Base-by-base conservation (phyloP, 1,140 invertebrate genomes). In the Euura saliciscinereae region DNA sequence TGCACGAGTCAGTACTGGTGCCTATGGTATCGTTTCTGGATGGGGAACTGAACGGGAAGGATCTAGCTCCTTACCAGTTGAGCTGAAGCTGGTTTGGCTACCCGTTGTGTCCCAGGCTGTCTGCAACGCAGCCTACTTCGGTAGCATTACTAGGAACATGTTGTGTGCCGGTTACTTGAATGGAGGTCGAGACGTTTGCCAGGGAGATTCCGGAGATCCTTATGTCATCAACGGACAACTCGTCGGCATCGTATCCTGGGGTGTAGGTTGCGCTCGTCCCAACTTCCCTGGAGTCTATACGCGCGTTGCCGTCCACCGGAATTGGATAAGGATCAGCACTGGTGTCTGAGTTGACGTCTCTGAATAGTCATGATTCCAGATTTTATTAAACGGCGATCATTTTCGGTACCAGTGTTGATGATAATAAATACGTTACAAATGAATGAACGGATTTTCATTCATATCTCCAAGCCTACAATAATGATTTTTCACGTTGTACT, bases 161-260 rank as follows among this genome's bases (percentile, higher is more conserved):
- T 68, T 90, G 0, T 90, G 89, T 75, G 86, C 88, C 43, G 89
- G 88, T 6, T 81, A 81, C 43, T 5, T 75, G 4, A 65, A 84
- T 11, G 88, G 88, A 11, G 85, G 84, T 2, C 83, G 82, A 64
- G 89, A 90, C 75, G 81, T 88, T 1, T 91, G 90, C 78, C 88
- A 89, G 75, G 87, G 87, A 44, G 88, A 89, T 73, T 88, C 86
- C 10, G 88, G 88, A n/a, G 87, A 87, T 6, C 86, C 87, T 2
- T 71, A 88, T 6, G 84, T 85, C 44, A 86, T 88, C 71, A 77
- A 81, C 72, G 70, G 83, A 65, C 73, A 83, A 72, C 78, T 90
- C 28, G 84, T 85, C 65, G 90, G 90, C 46, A 82, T 91, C n/a
- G 88, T 90, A 2, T 90, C 89, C 43, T 91, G 89, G 86, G 91